Evolutionary conservation across 1,140 invertebrate species (phyloP), one percentile per base, ranked within the genome.

Genomic region (Platyscapa corneri): DNA sequence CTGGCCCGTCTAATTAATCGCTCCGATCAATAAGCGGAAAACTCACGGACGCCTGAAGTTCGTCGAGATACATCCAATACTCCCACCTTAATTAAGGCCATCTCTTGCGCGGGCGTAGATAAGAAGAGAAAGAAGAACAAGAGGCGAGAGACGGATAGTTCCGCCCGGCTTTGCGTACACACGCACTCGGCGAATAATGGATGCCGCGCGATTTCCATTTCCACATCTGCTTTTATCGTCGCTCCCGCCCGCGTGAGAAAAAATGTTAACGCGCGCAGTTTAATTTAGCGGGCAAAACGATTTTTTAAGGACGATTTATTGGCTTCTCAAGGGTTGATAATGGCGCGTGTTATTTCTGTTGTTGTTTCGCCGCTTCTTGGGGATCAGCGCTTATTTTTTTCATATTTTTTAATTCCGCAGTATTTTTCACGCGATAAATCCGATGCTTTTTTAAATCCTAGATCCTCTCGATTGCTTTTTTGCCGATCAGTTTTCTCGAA

Each of bases 11-110:
- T 83, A 83, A 83, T 83, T 83, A 83, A 83, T 83, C 56, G 82
- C 37, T 18, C 34, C 72, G 49, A 75, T 64, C 82, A 70, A 60
- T 67, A 65, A 67, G 37, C 60, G 27, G 42, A 83, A 83, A 83
- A 65, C 56, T 65, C 16, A 60, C 64, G 46, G 46, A 34, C 34
- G 34, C 49, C 79, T 65, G 65, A 70, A 37, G 64, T 42, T 65
- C n/a, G 65, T 12, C 34, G 70, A 82, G 82, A 60, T 76, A 83
- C 53, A 76, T 76, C 53, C 72, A 39, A 23, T 64, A 5, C 53
- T 39, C 64, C 34, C 27, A 18, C 27, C 75, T 84, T 84, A 77
- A 84, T 84, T 77, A 84, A 84, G 75, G 60, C 82, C 56, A 84
- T 78, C 82, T 78, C 75, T 83, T 49, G 82, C 72, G 32, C 82